Evolutionary conservation across 2,888 invertebrate species (phyloP).

Genomic region (Dendrolimus pini): DNA sequence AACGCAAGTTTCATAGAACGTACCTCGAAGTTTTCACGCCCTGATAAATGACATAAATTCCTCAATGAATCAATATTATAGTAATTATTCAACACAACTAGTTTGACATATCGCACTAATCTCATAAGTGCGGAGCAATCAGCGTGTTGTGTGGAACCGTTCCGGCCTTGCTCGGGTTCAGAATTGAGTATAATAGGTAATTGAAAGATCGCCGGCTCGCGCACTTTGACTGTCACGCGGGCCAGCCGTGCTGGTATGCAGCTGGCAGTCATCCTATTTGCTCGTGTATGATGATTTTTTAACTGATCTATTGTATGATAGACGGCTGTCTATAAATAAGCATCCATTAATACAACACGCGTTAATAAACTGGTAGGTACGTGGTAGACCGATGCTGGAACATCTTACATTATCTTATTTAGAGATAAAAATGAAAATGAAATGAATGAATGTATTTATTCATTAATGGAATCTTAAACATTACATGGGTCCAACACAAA

Average conservation of each 20-base stretch:
- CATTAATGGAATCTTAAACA: too few species aligned
- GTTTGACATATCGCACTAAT: background rate
- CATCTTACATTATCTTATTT: too few species aligned
- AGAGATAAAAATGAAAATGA: too few species aligned
- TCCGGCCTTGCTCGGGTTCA: constrained; percentile 48
- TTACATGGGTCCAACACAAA: too few species aligned
- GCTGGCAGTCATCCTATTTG: background rate
- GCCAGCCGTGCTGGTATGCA: constrained; percentile 25
- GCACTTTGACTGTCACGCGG: constrained; percentile 54
- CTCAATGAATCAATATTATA: too few species aligned
- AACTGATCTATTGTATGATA: background rate
- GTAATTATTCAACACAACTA: too few species aligned
- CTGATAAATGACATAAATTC: too few species aligned
- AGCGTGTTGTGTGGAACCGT: constrained; percentile 33
- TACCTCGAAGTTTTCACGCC: too few species aligned
- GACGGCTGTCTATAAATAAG: background rate
- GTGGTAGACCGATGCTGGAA: too few species aligned
- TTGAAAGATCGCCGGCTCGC: constrained; percentile 51
- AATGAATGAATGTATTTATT: too few species aligned
- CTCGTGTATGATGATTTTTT: background rate
- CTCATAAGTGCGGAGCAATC: constrained; percentile 22
- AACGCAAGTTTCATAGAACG: too few species aligned
- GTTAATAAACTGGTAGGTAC: background rate
- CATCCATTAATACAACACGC: background rate
- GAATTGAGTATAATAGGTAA: constrained; percentile 57